Conservation (phyloP, 2,113 vertebrate species). For the Microtus pennsylvanicus region DNA sequence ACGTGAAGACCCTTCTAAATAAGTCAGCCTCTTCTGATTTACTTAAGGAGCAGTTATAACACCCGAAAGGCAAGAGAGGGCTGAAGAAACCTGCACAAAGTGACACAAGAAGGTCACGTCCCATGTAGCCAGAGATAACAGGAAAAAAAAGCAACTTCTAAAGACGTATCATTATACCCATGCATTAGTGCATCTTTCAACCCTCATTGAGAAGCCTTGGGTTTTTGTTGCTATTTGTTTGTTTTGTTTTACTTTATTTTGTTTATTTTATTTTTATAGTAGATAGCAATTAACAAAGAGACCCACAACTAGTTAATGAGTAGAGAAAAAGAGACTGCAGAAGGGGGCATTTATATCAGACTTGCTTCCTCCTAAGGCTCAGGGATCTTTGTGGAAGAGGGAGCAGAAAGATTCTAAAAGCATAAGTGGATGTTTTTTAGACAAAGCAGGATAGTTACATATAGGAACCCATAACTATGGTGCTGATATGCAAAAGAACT, state of each 20-base stretch:
- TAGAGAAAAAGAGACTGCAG: background rate
- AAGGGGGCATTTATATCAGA: background rate
- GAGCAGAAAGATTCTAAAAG: background rate
- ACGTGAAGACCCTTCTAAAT: background rate
- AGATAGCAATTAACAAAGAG: background rate
- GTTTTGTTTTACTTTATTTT: background rate
- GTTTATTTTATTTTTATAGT: background rate
- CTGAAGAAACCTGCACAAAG: background rate
- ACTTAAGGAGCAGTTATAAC: background rate
- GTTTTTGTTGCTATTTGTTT: background rate
- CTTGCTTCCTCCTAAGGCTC: background rate
- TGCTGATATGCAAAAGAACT: background rate
- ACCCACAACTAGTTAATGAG: background rate
- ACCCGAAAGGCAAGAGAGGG: background rate
- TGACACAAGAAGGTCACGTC: background rate
- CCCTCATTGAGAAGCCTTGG: background rate
- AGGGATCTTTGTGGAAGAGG: background rate
- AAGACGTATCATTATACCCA: background rate
- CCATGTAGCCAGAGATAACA: background rate
- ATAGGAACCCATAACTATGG: background rate
- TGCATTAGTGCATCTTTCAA: background rate
- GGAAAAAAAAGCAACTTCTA: background rate
- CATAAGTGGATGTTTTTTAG: background rate
- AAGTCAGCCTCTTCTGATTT: background rate
- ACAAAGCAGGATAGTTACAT: background rate